Percentiles rank a stretch among this genome's conserved stretches.
Conservation (phyloP, 2,113 vertebrate genomes). For the Helogale parvula region DNA sequence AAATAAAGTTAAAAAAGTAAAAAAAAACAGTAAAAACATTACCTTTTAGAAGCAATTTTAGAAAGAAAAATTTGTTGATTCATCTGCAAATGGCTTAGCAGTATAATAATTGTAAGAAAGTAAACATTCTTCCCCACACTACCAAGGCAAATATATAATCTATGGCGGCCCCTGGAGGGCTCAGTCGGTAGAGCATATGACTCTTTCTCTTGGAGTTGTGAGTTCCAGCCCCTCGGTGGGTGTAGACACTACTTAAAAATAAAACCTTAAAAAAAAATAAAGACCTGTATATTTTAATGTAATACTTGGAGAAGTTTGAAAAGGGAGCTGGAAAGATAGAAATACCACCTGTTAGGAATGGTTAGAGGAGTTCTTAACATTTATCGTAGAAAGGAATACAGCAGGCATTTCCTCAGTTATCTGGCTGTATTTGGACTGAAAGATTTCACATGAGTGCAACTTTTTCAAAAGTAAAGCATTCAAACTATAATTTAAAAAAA, state of each 20-base stretch:
- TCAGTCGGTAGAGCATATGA: too few relatives aligned
- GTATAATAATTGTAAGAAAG: neutral
- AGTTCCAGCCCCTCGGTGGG: too few relatives aligned
- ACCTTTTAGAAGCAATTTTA: neutral
- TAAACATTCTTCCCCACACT: neutral
- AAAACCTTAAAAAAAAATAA: neutral
- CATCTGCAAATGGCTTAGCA: constrained; percentile 18
- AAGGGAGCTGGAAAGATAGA: constrained; percentile 13
- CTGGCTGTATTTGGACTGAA: neutral
- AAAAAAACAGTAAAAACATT: neutral
- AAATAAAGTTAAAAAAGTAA: neutral
- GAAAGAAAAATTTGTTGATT: neutral
- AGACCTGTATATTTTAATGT: neutral
- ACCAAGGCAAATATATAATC: neutral
- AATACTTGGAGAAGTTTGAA: neutral
- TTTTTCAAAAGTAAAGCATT: neutral
- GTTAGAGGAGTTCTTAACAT: neutral
- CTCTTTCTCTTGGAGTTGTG: too few relatives aligned
- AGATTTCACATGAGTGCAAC: neutral
- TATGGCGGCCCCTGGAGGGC: too few relatives aligned
- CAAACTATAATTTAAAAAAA: neutral
- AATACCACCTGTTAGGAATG: neutral
- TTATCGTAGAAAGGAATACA: constrained; percentile 10
- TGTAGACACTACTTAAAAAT: too few relatives aligned
- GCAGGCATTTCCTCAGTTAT: neutral